Base-by-base conservation (phyloP, 2,888 invertebrate species). In the Euzetes globulus region DNA sequence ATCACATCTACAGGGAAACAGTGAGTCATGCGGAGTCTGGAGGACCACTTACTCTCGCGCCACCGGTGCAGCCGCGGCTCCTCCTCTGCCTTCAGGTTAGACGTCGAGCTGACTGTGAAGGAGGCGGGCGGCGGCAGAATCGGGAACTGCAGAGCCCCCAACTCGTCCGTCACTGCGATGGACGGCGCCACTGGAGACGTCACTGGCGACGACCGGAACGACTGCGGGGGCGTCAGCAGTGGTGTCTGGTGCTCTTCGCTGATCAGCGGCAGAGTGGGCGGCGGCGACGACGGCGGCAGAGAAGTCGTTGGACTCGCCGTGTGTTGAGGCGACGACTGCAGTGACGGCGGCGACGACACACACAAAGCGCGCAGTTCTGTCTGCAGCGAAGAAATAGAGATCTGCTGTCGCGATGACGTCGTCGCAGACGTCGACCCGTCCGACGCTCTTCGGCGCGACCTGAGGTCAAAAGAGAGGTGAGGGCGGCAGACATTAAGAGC, bases 321-420 rank as follows among this genome's bases (percentile, higher is more conserved):
- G 29, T 76, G 74, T 29, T 65, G 75, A 3, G 76, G 76, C 6
- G 76, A 76, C 15, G 76, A 60, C 11, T 76, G 76, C 17, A 76
- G 33, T 4, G 76, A 76, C 5, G 76, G 76, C n/a, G 76, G 76
- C 2, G 75, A 75, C 5, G 75, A 75, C 22, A 76, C 75, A 55
- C 76, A 76, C 5, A 76, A 50, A 2, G 74, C 72, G 22, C 72
- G 13, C 1, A 76, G 25, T 65, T 75, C 76, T 11, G 52, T 63
- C 63, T 76, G 76, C 19, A 76, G 60, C 6, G 55, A 68, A 37
- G 70, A 45, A n/a, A 76, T 71, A 19, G 74, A 74, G 29, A 74
- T 71, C n/a, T 74, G 74, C 45, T 71, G 73, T n/a, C 41, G 65
- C 1, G 37, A 37, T 4, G 17, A 1, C 6, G 3, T 19, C 9